These are phyloP conservation scores for Lateolabrax maculatus DNA, from an alignment of 2,797 vertebrate genomes.

Conservation along the genomic window DNA sequence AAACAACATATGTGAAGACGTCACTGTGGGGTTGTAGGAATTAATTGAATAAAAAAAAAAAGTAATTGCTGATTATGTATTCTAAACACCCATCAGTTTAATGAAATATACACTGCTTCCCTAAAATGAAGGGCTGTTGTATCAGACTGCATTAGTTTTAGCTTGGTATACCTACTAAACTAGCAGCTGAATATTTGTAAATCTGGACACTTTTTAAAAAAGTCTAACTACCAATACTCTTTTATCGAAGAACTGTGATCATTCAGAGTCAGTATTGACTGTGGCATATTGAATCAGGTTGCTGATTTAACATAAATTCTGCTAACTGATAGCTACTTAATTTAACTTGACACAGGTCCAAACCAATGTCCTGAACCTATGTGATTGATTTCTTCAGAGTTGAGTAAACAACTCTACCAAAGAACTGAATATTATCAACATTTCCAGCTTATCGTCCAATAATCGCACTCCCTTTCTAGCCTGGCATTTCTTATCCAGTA, in stretches of 20 bases:
- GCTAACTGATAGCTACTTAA: neutral
- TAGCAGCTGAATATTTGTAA: neutral
- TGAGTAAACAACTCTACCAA: neutral
- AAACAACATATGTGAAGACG: neutral
- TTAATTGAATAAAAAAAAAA: too few relatives aligned
- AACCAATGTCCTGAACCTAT: neutral
- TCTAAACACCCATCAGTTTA: neutral
- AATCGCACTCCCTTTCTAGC: conserved; percentile 27
- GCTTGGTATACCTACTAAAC: neutral
- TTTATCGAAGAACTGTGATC: neutral
- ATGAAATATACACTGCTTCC: too few relatives aligned
- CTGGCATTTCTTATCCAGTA: conserved; percentile 19
- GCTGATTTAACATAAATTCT: neutral
- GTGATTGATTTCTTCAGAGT: neutral
- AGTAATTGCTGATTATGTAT: neutral
- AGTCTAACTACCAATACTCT: neutral
- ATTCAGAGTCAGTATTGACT: neutral
- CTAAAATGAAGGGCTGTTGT: neutral
- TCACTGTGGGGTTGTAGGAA: neutral
- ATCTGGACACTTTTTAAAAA: neutral
- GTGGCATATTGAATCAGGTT: neutral
- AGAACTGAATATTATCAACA: conserved; percentile 8
- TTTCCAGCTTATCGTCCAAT: conserved; percentile 41
- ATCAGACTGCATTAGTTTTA: neutral
- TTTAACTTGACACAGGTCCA: neutral